A percentile compares a stretch with the other conserved stretches of the same genome.
These are phyloP conservation scores for Zaprionus ornatus DNA, from an alignment of 1,140 invertebrate genomes.

Conservation along the genomic window DNA sequence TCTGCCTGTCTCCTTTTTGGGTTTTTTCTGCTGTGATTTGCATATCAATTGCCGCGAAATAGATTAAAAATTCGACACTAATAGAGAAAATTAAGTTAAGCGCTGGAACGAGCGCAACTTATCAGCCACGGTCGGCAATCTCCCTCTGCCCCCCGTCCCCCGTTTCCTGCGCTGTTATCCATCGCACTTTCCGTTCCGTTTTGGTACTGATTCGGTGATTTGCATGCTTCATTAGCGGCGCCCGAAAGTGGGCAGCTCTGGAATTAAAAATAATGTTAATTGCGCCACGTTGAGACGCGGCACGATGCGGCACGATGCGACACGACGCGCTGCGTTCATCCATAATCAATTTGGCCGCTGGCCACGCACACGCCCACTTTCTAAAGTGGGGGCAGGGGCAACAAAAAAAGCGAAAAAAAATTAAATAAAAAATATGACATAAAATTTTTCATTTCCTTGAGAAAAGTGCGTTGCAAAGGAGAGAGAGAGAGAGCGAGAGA, in stretches of 20 bases:
- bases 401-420: constrained; percentile 33
- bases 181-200: constrained; percentile 13
- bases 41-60: constrained; percentile 72
- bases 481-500: constrained; percentile 38
- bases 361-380: constrained; percentile 42
- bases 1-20: neutral
- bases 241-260: constrained; percentile 47
- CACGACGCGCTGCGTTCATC: constrained; percentile 57
- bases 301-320: constrained; percentile 6
- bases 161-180: neutral
- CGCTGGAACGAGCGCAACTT: constrained; percentile 54
- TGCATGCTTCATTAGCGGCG: constrained; percentile 78
- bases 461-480: constrained; percentile 59
- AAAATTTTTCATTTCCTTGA: constrained; percentile 78
- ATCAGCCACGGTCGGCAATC: constrained; percentile 34
- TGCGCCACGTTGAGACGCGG: constrained; percentile 37
- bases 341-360: constrained; percentile 78
- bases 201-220: constrained; percentile 54
- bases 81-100: constrained; percentile 74
- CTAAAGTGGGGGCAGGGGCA: neutral
- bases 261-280: constrained; percentile 82
- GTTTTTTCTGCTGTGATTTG: constrained; percentile 44
- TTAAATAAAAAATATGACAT: constrained; percentile 75
- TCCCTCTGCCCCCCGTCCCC: neutral
- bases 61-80: constrained; percentile 73